phyloP scores from a whole-genome alignment of 2,113 vertebrate genomes.

The Machaerirhynchus nigripectus region DNA sequence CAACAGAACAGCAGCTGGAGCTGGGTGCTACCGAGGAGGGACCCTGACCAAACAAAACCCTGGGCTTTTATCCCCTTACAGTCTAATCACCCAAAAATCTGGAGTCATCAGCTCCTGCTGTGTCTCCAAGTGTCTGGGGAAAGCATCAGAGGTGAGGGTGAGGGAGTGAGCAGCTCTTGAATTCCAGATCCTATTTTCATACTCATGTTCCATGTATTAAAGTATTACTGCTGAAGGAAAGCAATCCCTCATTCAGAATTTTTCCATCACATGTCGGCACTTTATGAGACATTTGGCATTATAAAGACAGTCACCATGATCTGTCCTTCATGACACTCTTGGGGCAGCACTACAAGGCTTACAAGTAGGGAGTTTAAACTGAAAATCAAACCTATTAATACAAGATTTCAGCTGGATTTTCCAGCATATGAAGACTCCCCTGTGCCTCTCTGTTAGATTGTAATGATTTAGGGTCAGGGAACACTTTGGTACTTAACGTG shows the following conservation, averaged over 20 bases:
- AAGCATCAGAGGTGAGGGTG: not conserved
- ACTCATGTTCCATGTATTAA: not conserved
- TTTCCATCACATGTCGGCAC: not conserved
- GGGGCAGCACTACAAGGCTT: not conserved
- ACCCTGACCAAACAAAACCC: not conserved
- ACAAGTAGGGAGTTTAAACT: not conserved
- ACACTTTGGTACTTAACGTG: not conserved
- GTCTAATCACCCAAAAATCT: not conserved
- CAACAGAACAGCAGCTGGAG: not conserved
- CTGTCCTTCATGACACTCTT: not conserved
- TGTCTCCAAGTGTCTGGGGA: not conserved
- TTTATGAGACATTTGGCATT: conserved; percentile 30
- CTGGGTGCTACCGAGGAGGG: rapidly evolving
- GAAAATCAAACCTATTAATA: not conserved
- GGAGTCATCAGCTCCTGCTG: not conserved
- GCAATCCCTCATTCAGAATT: not conserved
- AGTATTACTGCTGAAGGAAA: not conserved
- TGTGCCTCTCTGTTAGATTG: not conserved
- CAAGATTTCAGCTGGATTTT: not conserved
- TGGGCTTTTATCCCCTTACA: not conserved
- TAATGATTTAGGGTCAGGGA: not conserved
- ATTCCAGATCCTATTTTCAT: not conserved
- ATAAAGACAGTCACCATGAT: not conserved
- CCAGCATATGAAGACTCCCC: not conserved
- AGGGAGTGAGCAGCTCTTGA: not conserved